Conservation (phyloP, 2,797 vertebrate genomes). For the Rhinophrynus dorsalis region DNA sequence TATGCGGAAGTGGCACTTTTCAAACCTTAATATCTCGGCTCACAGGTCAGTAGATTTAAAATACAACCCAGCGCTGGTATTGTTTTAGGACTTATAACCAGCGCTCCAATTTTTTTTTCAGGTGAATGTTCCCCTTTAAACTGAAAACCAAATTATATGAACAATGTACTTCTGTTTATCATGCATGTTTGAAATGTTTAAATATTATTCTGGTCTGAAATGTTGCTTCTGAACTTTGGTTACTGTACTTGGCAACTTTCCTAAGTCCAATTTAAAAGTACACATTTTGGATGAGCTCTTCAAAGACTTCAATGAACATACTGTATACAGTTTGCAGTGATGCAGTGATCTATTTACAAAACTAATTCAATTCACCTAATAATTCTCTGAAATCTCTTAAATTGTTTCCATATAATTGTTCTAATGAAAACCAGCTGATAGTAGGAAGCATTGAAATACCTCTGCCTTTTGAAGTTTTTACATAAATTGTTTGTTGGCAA, state of each 20-base stretch:
- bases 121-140: no score
- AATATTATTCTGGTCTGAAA: not conserved
- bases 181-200: not conserved
- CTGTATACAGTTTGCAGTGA: conserved; percentile 21
- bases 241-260: conserved; percentile 21
- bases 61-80: no score
- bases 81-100: no score
- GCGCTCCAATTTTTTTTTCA: no score
- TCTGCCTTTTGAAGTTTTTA: not conserved
- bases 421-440: conserved; percentile 10
- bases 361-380: conserved; percentile 35
- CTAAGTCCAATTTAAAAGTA: conserved; percentile 9
- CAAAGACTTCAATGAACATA: conserved; percentile 14
- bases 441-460: not conserved
- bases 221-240: conserved; percentile 9
- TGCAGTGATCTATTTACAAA: conserved; percentile 22
- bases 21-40: no score
- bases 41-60: no score
- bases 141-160: no score
- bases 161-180: no score
- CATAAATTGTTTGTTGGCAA: not conserved
- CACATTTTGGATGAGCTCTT: conserved; percentile 14
- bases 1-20: no score
- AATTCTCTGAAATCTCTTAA: conserved; percentile 5
- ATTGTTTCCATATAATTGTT: conserved; percentile 20